Base-by-base conservation (phyloP, 2,888 invertebrate genomes). In the Mythimna impura region DNA sequence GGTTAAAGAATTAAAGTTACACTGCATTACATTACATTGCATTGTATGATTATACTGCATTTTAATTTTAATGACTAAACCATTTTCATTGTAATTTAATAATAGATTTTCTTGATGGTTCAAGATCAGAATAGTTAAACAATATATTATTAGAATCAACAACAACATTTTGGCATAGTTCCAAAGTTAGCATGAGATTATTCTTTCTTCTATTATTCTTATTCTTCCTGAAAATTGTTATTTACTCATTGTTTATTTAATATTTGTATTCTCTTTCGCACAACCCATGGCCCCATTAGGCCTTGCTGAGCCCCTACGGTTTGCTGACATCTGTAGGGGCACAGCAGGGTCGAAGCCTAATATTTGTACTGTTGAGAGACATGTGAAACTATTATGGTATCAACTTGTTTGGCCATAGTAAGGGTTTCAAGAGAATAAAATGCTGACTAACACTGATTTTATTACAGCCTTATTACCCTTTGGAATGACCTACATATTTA, bases 121-220 rank as follows among this genome's bases (percentile, higher is more conserved):
- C 14, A 55, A 25, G 9, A 40, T 22, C 22, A 52, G 14, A 36
- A 14, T 34, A 70, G 20, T 14, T 14, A 7, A 20, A 69, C 4
- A 22, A 58, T 12, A 36, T 8, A 36, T 7, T 22, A 34, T 43
- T 25, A 72, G 20, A 47, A 25, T 25, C 25, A 25, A 62, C 17
- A n/a, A 47, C n/a, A n/a, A 55, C 4, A 62, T 55, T 62, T n/a
- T 63, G 34, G 43, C 43, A 63, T n/a, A n/a, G 25, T 72, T 25
- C 25, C 73, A 55, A n/a, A 25, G 22, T 47, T 9, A 17, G 6
- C 43, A 25, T 55, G 25, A 17, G 2, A 36, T 9, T 47, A n/a
- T n/a, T n/a, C n/a, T n/a, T n/a, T n/a, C n/a, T n/a, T n/a, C n/a
- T n/a, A n/a, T n/a, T n/a, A n/a, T n/a, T n/a, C n/a, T n/a, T n/a